Conservation (phyloP, 2,888 invertebrate species). For the Congeria kusceri region DNA sequence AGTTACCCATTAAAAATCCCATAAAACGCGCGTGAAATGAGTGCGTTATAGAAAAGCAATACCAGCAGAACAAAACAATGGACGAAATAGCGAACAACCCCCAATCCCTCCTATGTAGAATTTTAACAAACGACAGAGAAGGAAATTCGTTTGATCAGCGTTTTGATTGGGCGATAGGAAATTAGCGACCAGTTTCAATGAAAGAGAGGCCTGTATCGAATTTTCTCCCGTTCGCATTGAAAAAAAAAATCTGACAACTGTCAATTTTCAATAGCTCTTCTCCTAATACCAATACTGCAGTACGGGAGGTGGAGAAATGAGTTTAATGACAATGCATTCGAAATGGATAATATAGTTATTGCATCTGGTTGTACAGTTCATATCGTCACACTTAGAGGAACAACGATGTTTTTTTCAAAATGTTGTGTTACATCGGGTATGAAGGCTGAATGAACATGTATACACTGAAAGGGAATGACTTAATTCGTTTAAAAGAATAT, state of each 20-base stretch:
- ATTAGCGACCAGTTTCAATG: constrained; percentile 39
- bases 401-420: background rate
- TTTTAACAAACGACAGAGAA: constrained; percentile 1
- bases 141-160: constrained; percentile 23
- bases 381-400: constrained; percentile 15
- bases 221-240: constrained; percentile 46
- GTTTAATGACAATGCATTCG: constrained; percentile 49
- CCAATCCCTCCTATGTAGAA: background rate
- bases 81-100: background rate
- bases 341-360: constrained; percentile 45
- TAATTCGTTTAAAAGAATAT: too few relatives aligned
- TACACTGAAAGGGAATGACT: too few relatives aligned
- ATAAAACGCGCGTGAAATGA: too few relatives aligned
- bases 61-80: background rate
- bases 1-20: too few relatives aligned
- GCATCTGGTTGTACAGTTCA: constrained; percentile 23
- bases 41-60: background rate
- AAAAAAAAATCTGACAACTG: constrained; percentile 52
- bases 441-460: too few relatives aligned
- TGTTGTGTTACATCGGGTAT: too few relatives aligned
- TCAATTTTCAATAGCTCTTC: constrained; percentile 45
- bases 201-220: constrained; percentile 47
- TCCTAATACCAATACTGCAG: constrained; percentile 46
- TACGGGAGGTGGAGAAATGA: constrained; percentile 30
- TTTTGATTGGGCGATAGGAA: constrained; percentile 40